These are phyloP conservation scores for Marasmarcha lunaedactyla DNA, from an alignment of 2,888 invertebrate species.

Conservation along the genomic window DNA sequence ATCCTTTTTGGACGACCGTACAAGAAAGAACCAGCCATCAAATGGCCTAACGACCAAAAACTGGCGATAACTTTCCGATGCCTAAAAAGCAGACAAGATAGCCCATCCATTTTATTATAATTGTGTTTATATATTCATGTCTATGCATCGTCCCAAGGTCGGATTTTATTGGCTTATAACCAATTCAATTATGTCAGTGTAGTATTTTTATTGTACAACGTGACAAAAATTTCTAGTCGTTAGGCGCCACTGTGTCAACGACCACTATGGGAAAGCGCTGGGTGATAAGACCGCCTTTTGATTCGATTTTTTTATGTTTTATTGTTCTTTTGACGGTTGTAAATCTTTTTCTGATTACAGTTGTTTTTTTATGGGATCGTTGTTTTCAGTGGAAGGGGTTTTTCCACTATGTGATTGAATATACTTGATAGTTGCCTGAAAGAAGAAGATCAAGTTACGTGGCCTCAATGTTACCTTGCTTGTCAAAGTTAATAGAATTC, in stretches of 20 bases:
- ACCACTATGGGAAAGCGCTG: conserved; percentile 27
- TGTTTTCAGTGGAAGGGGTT: no score
- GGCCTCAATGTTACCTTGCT: no score
- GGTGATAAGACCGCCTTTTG: background rate
- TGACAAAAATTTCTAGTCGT: conserved; percentile 5
- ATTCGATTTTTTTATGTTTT: background rate
- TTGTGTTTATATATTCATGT: conserved; percentile 2
- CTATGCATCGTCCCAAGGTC: conserved; percentile 26
- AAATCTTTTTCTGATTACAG: no score
- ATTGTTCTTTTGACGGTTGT: no score
- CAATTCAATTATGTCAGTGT: conserved; percentile 28
- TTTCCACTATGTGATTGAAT: no score
- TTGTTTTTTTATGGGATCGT: no score
- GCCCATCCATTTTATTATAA: conserved; percentile 4
- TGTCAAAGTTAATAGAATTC: no score
- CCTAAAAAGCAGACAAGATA: background rate
- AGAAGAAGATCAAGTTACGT: no score
- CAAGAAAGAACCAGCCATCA: no score
- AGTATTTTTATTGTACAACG: background rate
- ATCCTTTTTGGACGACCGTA: no score
- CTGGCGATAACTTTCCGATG: background rate
- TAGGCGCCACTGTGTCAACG: conserved; percentile 32
- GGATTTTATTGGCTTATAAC: conserved; percentile 39
- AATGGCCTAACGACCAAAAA: no score
- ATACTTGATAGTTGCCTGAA: no score